These are phyloP conservation scores for Eurystomus gularis DNA, from an alignment of 2,113 vertebrate species.

Conservation along the genomic window DNA sequence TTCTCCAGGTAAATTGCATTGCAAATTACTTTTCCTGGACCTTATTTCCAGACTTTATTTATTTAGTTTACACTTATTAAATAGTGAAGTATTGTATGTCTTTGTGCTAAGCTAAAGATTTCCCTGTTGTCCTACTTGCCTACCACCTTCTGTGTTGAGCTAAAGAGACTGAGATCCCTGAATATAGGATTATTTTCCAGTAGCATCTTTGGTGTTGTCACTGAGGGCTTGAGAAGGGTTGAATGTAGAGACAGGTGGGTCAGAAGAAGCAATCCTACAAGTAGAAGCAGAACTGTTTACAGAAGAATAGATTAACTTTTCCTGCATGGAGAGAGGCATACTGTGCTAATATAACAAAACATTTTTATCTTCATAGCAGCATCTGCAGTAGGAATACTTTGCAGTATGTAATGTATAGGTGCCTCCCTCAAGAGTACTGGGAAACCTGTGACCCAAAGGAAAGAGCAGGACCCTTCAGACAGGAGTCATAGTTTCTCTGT, in stretches of 20 bases:
- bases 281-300: background rate
- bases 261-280: accelerated
- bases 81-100: background rate
- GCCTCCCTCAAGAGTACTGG: background rate
- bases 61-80: background rate
- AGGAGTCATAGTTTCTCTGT: background rate
- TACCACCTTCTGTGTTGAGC: background rate
- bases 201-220: accelerated
- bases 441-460: background rate
- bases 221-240: background rate
- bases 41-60: background rate
- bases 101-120: background rate
- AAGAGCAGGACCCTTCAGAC: background rate
- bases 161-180: background rate
- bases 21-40: background rate
- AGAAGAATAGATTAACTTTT: background rate
- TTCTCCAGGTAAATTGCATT: background rate
- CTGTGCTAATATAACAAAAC: background rate
- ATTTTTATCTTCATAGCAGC: background rate
- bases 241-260: background rate
- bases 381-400: background rate
- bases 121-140: background rate
- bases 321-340: background rate
- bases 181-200: background rate
- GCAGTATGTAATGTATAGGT: background rate